Conservation (phyloP, 2,797 vertebrate species). For the Sebastes cheni region DNA sequence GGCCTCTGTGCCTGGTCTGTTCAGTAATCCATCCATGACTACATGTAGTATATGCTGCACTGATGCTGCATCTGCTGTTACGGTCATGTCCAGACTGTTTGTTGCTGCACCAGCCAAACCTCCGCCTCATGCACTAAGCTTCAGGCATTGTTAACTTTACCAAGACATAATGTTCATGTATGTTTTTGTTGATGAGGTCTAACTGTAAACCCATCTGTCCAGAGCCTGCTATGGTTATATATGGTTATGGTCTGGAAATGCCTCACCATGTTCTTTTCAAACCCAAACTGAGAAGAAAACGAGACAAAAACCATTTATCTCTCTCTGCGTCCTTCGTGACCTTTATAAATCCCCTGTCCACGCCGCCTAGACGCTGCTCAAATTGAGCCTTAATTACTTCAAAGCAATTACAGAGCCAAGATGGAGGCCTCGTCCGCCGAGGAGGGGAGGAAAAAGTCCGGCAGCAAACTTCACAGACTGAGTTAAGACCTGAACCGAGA, state of each 20-base stretch:
- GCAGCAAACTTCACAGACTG: conserved; percentile 22
- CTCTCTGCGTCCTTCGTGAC: conserved; percentile 21
- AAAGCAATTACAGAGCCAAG: conserved; percentile 60
- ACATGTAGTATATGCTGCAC: background rate
- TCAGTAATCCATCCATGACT: background rate
- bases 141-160: background rate
- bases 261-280: background rate
- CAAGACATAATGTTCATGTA: background rate
- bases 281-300: background rate
- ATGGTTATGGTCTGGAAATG: background rate
- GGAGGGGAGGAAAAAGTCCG: background rate
- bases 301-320: conserved; percentile 13
- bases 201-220: background rate
- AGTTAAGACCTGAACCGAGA: background rate
- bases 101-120: background rate
- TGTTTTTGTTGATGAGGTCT: too few species aligned
- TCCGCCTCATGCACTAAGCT: background rate
- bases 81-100: background rate
- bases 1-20: background rate
- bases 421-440: conserved; percentile 38
- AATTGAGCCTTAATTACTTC: conserved; percentile 56
- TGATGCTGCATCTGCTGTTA: background rate
- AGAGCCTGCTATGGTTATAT: background rate
- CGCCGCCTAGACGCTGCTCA: conserved; percentile 15
- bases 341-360: conserved; percentile 59